phyloP scores from a whole-genome alignment of 2,888 invertebrate species.

The Acanthoscelides obtectus region DNA sequence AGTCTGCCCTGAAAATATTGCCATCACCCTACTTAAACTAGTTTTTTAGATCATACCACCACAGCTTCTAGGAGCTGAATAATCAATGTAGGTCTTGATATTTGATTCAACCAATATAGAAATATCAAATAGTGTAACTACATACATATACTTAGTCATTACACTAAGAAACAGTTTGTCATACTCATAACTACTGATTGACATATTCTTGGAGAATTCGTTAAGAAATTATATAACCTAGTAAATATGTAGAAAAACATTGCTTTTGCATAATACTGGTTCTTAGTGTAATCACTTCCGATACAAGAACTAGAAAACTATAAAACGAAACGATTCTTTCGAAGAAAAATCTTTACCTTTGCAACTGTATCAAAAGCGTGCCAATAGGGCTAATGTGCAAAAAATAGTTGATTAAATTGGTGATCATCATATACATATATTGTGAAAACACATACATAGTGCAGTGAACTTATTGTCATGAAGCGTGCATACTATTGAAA shows the following conservation, averaged over 20 bases:
- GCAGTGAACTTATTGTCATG: background rate
- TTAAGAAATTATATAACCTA: too few species aligned
- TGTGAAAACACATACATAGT: background rate
- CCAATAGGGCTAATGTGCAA: constrained; percentile 88
- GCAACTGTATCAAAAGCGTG: constrained; percentile 90
- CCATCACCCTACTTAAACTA: background rate
- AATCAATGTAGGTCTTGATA: background rate
- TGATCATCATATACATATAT: constrained; percentile 1
- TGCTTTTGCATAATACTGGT: background rate
- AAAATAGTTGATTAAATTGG: constrained; percentile 50
- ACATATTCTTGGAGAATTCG: too few species aligned
- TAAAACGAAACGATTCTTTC: background rate
- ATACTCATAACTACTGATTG: background rate
- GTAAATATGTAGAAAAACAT: too few species aligned
- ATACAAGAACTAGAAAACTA: background rate
- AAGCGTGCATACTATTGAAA: background rate
- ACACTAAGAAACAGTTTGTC: background rate
- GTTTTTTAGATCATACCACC: too few species aligned
- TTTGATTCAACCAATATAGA: background rate
- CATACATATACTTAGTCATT: background rate
- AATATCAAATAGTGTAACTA: background rate
- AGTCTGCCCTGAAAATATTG: too few species aligned
- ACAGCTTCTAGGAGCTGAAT: background rate
- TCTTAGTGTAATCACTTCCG: background rate
- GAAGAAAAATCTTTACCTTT: constrained; percentile 71